Conservation (phyloP, 2,888 invertebrate genomes). For the Synanthedon tipuliformis region DNA sequence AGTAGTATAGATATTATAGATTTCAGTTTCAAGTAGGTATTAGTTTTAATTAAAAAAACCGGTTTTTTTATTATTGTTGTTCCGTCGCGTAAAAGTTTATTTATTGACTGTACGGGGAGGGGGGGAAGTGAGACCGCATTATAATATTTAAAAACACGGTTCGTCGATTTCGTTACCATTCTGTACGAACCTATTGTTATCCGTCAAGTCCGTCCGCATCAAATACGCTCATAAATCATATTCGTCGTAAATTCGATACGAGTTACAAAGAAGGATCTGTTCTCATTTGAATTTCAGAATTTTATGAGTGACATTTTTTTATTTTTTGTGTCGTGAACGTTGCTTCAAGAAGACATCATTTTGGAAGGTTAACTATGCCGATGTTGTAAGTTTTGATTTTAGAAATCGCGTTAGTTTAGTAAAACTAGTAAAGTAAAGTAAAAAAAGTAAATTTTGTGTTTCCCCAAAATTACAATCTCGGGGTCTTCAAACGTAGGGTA, state of each 20-base stretch:
- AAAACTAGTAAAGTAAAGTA: too few species aligned
- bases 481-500: too few species aligned
- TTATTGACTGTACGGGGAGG: conserved; percentile 24
- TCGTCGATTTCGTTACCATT: conserved; percentile 35
- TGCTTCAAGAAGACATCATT: too few species aligned
- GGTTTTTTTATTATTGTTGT: too few species aligned
- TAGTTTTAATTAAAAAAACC: too few species aligned
- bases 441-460: too few species aligned
- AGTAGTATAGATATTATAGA: too few species aligned
- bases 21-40: too few species aligned
- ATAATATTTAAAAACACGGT: conserved; percentile 52
- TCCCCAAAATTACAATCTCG: too few species aligned
- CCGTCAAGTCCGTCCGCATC: conserved; percentile 61
- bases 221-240: conserved; percentile 65
- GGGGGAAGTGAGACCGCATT: conserved; percentile 52
- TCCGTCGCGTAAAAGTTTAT: conserved; percentile 12
- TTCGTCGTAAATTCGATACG: conserved; percentile 64
- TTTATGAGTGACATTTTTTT: conserved; percentile 22
- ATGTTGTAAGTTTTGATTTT: too few species aligned
- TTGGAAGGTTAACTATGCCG: too few species aligned
- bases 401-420: too few species aligned
- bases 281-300: conserved; percentile 50
- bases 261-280: conserved; percentile 62
- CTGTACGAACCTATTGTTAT: conserved; percentile 57
- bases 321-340: conserved; percentile 3